Evolutionary conservation across 2,113 vertebrate genomes (phyloP), one percentile per base, ranked within the genome.

Genomic region (Myiozetetes cayanensis): DNA sequence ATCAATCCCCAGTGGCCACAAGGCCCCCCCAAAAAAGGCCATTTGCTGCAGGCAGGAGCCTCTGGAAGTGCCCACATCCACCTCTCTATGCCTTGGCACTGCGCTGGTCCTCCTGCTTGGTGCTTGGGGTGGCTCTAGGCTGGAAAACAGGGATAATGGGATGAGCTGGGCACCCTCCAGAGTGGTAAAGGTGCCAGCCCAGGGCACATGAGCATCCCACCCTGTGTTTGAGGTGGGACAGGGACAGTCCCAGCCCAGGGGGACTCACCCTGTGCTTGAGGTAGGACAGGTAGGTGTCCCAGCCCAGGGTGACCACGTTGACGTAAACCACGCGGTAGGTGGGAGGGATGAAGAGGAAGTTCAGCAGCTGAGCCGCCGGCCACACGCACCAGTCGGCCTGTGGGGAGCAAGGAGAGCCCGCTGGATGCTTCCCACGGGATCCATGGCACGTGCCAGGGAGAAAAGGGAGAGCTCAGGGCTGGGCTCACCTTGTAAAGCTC

Each of bases 201-300:
- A n/a, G n/a, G n/a, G n/a, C n/a, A n/a, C n/a, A n/a, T 17, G 17
- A 17, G 17, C 6, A 4, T 4, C 52, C 31, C 52, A 30, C 52
- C 16, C 16, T 3, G 53, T 30, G 53, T 31, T 8, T 55, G 53
- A 31, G 53, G 53, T 31, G 53, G 53, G 30, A 55, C 53, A 55
- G 30, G 53, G 53, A 56, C 53, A 56, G 31, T 31, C 11, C 53
- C 31, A 56, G 19, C 55, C 55, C 55, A 58, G 31, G 55, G 55
- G 35, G 6, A 63, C 98, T 98, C 93, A 99, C 99, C 97, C 98
- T 96, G 97, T 99, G 97, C 85, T 99, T 99, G 55, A 99, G 98
- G 96, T 99, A 99, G 82, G 99, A 99, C 62, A 99, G 98, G 96
- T 99, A 99, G 0, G 98, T 98, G 97, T 99, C 99, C 99, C 99